These are phyloP conservation scores for Ophthalmolycus amberensis DNA, from an alignment of 2,113 vertebrate species.

Conservation along the genomic window DNA sequence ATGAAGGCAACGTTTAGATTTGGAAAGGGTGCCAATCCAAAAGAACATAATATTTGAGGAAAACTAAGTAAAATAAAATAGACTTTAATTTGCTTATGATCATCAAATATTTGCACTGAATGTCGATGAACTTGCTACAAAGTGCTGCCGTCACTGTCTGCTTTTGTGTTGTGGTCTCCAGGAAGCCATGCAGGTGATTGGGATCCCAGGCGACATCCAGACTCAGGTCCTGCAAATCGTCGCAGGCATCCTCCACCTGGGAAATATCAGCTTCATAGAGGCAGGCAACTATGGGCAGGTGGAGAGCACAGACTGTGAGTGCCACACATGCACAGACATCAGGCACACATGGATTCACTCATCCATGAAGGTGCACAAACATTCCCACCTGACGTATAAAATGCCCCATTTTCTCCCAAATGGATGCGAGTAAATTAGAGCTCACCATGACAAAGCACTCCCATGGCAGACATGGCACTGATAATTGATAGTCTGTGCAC, in stretches of 20 bases:
- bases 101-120: not conserved
- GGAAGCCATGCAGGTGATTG: slow-evolving; percentile 96
- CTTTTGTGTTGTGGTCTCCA: slow-evolving; percentile 59
- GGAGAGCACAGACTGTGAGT: slow-evolving; percentile 94
- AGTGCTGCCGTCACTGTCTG: not conserved
- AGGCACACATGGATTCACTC: slow-evolving; percentile 11
- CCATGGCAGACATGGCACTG: not conserved
- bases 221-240: slow-evolving; percentile 91
- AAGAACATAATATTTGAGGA: not conserved
- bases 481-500: slow-evolving; percentile 42
- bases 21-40: not conserved
- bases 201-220: slow-evolving; percentile 87
- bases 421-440: slow-evolving; percentile 33
- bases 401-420: not conserved
- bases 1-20: not conserved
- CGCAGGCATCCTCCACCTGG: slow-evolving; percentile 93
- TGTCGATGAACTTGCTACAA: not conserved
- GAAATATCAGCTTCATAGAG: slow-evolving; percentile 94
- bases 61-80: not conserved
- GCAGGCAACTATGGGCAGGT: slow-evolving; percentile 94
- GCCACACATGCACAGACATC: slow-evolving; percentile 11
- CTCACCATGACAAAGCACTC: slow-evolving; percentile 15
- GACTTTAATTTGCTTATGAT: not conserved
- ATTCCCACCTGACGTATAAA: slow-evolving; percentile 9
- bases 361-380: slow-evolving; percentile 4